phyloP scores from a whole-genome alignment of 2,113 vertebrate species.

The Amia ocellicauda region DNA sequence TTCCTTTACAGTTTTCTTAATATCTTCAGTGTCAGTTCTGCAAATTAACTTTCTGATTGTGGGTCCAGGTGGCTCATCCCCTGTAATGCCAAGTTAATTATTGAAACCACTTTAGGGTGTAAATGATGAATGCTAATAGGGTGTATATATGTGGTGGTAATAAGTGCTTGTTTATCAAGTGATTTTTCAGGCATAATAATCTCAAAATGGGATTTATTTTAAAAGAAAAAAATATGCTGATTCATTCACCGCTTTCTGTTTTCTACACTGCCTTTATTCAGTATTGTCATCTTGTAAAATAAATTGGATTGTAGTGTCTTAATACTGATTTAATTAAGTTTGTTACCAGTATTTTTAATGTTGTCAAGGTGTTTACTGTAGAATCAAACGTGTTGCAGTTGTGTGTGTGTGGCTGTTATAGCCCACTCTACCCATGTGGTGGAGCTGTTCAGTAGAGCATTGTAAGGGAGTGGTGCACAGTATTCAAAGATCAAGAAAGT shows the following conservation, averaged over 20 bases:
- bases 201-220: background rate
- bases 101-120: background rate
- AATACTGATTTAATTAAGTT: too few relatives aligned
- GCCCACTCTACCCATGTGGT: too few relatives aligned
- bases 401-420: too few relatives aligned
- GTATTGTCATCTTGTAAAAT: too few relatives aligned
- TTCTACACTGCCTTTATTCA: too few relatives aligned
- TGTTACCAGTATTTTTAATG: too few relatives aligned
- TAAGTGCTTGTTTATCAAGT: background rate
- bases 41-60: background rate
- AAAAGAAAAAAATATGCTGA: background rate
- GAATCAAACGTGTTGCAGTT: too few relatives aligned
- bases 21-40: background rate
- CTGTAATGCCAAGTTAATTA: background rate
- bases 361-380: too few relatives aligned
- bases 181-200: background rate
- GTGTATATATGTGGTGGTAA: background rate
- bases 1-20: background rate
- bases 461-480: too few relatives aligned
- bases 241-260: too few relatives aligned
- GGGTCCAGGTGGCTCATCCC: slow-evolving; percentile 3
- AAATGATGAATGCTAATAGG: background rate
- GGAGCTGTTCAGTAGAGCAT: too few relatives aligned
- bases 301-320: too few relatives aligned
- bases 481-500: background rate